A percentile compares a stretch with the other conserved stretches of the same genome.
Conservation (phyloP, 2,888 invertebrate species). For the Allygus modestus region DNA sequence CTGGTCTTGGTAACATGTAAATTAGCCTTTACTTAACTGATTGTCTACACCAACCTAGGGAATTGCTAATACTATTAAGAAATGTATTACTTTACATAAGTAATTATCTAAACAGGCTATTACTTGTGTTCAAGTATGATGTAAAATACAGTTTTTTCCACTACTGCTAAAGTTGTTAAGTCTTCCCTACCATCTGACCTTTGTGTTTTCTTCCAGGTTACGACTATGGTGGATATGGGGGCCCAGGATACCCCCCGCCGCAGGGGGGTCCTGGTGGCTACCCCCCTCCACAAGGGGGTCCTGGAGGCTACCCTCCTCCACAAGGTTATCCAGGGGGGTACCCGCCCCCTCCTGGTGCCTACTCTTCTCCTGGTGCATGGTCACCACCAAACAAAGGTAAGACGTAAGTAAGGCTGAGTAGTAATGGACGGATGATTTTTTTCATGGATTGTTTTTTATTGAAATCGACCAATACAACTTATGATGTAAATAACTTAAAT, state of each 20-base stretch:
- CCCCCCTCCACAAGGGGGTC: background rate
- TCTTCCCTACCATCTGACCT: background rate
- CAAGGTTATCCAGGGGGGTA: background rate
- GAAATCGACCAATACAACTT: too few species aligned
- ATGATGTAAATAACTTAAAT: too few species aligned
- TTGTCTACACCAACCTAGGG: too few species aligned
- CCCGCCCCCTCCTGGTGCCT: background rate
- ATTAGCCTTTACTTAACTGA: too few species aligned
- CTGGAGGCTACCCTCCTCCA: conserved; percentile 3
- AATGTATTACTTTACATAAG: too few species aligned
- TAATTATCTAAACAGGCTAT: too few species aligned
- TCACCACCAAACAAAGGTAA: conserved; percentile 13
- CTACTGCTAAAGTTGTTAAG: too few species aligned
- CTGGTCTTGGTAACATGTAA: too few species aligned
- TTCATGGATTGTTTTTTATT: too few species aligned
- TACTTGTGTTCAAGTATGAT: too few species aligned
- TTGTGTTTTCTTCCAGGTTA: background rate
- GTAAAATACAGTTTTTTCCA: too few species aligned
- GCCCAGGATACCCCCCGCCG: background rate
- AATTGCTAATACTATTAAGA: too few species aligned
- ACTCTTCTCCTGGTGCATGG: background rate
- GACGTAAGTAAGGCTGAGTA: background rate
- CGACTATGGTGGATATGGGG: background rate
- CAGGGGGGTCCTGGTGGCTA: background rate
- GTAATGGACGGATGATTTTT: background rate